These are phyloP conservation scores for Paramormyrops hopkinsi DNA, from an alignment of 2,797 vertebrate genomes.

Conservation along the genomic window DNA sequence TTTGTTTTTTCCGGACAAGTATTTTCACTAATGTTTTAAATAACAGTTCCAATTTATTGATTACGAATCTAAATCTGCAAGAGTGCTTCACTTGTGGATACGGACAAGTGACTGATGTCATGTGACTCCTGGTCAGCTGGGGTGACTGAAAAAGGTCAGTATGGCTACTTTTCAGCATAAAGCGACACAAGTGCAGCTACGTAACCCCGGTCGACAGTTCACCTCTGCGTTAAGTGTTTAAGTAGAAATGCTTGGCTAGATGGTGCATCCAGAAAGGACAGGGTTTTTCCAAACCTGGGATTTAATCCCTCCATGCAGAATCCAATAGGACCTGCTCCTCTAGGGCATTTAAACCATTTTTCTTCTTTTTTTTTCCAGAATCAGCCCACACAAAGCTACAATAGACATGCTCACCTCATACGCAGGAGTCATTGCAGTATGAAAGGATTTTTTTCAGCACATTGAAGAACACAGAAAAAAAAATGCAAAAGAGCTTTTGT, in stretches of 20 bases:
- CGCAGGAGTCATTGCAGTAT: background rate
- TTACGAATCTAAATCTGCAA: background rate
- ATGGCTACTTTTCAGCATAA: background rate
- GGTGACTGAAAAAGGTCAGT: background rate
- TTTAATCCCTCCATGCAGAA: background rate
- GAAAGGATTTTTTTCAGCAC: background rate
- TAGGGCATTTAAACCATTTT: background rate
- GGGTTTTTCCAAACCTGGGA: slow-evolving; percentile 6
- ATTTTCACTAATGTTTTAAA: background rate
- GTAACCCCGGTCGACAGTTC: slow-evolving; percentile 2
- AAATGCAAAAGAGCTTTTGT: background rate
- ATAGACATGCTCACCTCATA: background rate
- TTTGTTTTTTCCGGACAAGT: background rate
- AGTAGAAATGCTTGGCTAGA: slow-evolving; percentile 5
- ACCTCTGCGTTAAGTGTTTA: background rate
- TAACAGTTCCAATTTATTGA: background rate
- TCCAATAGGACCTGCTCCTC: background rate
- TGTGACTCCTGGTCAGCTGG: background rate
- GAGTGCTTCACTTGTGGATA: no score
- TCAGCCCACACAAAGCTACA: background rate
- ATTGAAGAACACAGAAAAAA: background rate
- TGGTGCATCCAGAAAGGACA: slow-evolving; percentile 11
- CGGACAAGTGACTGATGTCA: background rate
- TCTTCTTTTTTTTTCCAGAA: background rate
- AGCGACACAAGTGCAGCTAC: background rate